These are phyloP conservation scores for Gambusia holbrooki DNA, from an alignment of 2,113 vertebrate genomes.

Conservation along the genomic window DNA sequence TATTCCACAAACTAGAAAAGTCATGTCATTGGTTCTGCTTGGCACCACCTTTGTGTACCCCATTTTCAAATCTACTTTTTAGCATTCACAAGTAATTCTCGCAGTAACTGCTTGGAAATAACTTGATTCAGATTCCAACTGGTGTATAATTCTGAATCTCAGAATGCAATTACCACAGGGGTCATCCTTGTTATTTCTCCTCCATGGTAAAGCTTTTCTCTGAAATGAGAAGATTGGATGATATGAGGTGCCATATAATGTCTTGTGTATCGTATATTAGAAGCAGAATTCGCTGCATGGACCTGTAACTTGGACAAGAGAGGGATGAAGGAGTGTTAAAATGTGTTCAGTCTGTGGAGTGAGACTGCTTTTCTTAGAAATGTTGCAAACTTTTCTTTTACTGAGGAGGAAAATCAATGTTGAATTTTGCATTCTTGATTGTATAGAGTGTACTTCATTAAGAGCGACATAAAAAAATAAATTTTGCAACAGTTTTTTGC, in stretches of 20 bases:
- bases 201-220: conserved; percentile 50
- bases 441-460: not conserved
- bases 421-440: conserved; percentile 23
- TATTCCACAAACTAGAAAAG: not conserved
- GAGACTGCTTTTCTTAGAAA: conserved; percentile 14
- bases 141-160: conserved; percentile 54
- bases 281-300: conserved; percentile 37
- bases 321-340: not conserved
- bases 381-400: not conserved
- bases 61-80: conserved; percentile 44
- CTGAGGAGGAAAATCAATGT: conserved; percentile 38
- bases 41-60: conserved; percentile 35
- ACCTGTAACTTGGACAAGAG: conserved; percentile 24
- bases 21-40: conserved; percentile 8
- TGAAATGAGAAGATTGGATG: conserved; percentile 64
- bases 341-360: not conserved
- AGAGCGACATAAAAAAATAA: not conserved
- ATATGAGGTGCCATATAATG: conserved; percentile 44
- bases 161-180: conserved; percentile 75
- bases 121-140: conserved; percentile 55
- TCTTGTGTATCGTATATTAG: conserved; percentile 2
- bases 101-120: conserved; percentile 54
- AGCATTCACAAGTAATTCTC: conserved; percentile 63
- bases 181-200: conserved; percentile 62
- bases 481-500: no score